Evolutionary conservation across 1,140 invertebrate genomes (phyloP), one percentile per base, ranked within the genome.

Genomic region (Mya arenaria): DNA sequence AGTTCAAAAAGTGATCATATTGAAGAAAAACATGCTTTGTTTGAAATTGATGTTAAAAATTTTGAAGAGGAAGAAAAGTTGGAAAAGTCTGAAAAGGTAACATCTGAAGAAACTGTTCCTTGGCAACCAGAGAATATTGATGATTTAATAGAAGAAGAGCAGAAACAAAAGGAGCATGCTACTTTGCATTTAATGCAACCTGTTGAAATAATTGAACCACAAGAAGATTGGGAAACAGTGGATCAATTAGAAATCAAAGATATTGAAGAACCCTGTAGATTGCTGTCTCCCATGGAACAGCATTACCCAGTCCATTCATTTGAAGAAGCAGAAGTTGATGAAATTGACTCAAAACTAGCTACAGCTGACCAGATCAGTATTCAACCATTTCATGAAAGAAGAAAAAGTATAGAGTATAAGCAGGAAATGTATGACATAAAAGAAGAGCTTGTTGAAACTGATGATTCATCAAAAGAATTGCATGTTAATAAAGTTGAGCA

Each of bases 191-290:
- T 77, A n/a, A n/a, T 55, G 36, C 48, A 65, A 52, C 8, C 39
- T 77, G 44, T n/a, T 52, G 41, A 68, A 32, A 60, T 15, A 74
- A 60, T 60, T 39, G 69, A 68, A 69, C 30, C 36, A 6, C n/a
- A 23, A 34, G 65, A 73, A 72, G 82, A 52, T 4, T 69, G 75
- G 62, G 78, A 85, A 79, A 71, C 69, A 66, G 36, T 63, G n/a
- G 72, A 84, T 63, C 13, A 63, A 32, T 28, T 17, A 6, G 72
- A 73, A 19, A 56, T 30, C n/a, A 15, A 69, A n/a, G 73, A 82
- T 41, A 17, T 82, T 37, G 63, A 82, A 34, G 56, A 55, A 41
- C 80, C 71, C 5, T 68, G 60, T 36, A 74, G 73, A 17, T 28
- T 82, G 0, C 52, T 44, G 0, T 82, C 71, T 19, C 80, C 72